Evolutionary conservation across 1,140 invertebrate species (phyloP), one percentile per base, ranked within the genome.

Genomic region (Drosophila trapezifrons): DNA sequence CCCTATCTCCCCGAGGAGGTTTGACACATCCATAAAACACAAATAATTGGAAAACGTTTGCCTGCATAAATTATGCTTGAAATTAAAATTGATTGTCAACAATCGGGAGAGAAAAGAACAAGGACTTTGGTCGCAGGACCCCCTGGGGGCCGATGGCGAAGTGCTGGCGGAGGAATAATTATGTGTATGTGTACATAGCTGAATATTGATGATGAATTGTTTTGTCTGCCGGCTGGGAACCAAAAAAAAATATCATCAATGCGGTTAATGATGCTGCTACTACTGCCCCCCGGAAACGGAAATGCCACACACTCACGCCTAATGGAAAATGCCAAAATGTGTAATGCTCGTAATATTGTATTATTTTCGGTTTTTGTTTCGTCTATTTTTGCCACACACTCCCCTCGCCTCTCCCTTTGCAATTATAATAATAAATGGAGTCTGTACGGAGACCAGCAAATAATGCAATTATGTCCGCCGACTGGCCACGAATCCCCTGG

Each of bases 391-490:
- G 32, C 18, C 43, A 20, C n/a, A n/a, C 8, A 9, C 17, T 42
- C 40, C 27, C 17, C 3, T 1, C 20, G 15, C 0, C 35, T 15
- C 4, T 6, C 6, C 2, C 29, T 13, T 10, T 37, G 32, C 83
- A 87, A 87, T 86, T 87, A 86, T 82, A 82, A 87, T 87, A 87
- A 78, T 82, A 82, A 87, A 86, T 87, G 76, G 52, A 25, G 51
- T 52, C 20, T 2, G 22, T n/a, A n/a, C n/a, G n/a, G n/a, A n/a
- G n/a, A 43, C 54, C 40, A 27, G 29, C 25, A 27, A 32, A 51
- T 37, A 65, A 70, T 57, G 62, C 69, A 42, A 78, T 76, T 80
- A 56, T 18, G 12, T 32, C 52, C 51, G 67, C 42, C 25, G 20
- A 38, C 42, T 71, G 51, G 49, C 65, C 64, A 35, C 18, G 40